Base-by-base conservation (phyloP, 2,888 invertebrate species). In the Harpalus rubripes region DNA sequence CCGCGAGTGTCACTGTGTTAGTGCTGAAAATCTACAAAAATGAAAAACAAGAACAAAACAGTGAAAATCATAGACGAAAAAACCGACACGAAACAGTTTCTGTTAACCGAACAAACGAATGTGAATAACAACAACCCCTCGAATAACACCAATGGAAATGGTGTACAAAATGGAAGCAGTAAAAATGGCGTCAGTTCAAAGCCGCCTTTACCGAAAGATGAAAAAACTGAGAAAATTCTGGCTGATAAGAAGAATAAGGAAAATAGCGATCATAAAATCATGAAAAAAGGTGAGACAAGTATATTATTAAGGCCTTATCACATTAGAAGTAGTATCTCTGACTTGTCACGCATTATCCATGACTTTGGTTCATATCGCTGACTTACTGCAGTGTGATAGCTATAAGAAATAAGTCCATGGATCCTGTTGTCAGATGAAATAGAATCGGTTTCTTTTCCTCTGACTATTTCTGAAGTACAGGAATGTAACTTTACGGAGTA, bases 181-280 rank as follows among this genome's bases (percentile, higher is more conserved):
- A 41, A 79, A n/a, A 84, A 84, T 79, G 84, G 84, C 7, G 52
- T 79, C 8, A 63, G 15, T 10, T 16, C 78, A 12, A 83, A 83
- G 59, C 83, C 83, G 10, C 83, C 83, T 39, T 18, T 83, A 22
- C 61, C 83, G 7, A 83, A 76, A 15, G 68, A 84, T 56, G 84
- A 84, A n/a, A 78, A 76, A 61, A 84, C 78, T 0, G 84, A 84
- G 8, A 84, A 84, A 16, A 52, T 84, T 5, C 58, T 84, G 56
- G 26, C 78, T 32, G 84, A 79, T 10, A 84, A 84, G 85, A 86
- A 87, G 85, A 85, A 86, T 76, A 83, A 86, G 86, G 82, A 83
- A 85, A 80, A 80, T n/a, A 63, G 63, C 26, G 83, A 80, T 44
- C 56, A 65, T 12, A 86, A 85, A 22, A 39, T 81, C 32, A 3